Conservation (phyloP, 2,888 invertebrate genomes). For the Drosophila recens region DNA sequence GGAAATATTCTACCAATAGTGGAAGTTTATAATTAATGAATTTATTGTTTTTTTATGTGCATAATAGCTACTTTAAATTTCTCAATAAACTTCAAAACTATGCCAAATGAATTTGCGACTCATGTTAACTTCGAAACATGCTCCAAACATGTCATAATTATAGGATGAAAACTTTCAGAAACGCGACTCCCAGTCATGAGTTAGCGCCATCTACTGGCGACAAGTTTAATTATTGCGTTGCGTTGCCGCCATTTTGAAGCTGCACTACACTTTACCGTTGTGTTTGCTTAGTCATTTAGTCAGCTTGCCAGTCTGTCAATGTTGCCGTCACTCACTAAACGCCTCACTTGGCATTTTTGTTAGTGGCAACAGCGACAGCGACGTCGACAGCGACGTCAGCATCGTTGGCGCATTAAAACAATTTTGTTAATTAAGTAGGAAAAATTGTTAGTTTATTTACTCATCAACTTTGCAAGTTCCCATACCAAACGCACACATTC, state of each 20-base stretch:
- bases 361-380: conserved; percentile 15
- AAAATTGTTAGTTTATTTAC: conserved; percentile 81
- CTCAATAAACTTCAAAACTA: conserved; percentile 3
- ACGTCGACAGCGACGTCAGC: conserved; percentile 4
- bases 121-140: conserved; percentile 19
- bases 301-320: conserved; percentile 49
- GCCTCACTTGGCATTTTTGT: conserved; percentile 65
- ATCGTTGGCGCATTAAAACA: conserved; percentile 71
- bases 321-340: conserved; percentile 53
- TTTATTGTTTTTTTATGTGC: not conserved
- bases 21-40: conserved; percentile 5
- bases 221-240: conserved; percentile 72
- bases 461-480: conserved; percentile 73
- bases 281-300: conserved; percentile 74
- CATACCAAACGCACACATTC: conserved; percentile 47
- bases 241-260: conserved; percentile 44
- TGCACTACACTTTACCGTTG: conserved; percentile 43
- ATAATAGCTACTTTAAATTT: not conserved
- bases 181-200: not conserved
- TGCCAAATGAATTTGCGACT: conserved; percentile 11
- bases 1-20: not conserved
- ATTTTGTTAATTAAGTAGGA: conserved; percentile 80
- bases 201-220: conserved; percentile 44
- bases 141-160: conserved; percentile 26
- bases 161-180: conserved; percentile 23